Evolutionary conservation across 1,140 invertebrate genomes (phyloP).

Genomic region (Ptiloglossa arizonensis): DNA sequence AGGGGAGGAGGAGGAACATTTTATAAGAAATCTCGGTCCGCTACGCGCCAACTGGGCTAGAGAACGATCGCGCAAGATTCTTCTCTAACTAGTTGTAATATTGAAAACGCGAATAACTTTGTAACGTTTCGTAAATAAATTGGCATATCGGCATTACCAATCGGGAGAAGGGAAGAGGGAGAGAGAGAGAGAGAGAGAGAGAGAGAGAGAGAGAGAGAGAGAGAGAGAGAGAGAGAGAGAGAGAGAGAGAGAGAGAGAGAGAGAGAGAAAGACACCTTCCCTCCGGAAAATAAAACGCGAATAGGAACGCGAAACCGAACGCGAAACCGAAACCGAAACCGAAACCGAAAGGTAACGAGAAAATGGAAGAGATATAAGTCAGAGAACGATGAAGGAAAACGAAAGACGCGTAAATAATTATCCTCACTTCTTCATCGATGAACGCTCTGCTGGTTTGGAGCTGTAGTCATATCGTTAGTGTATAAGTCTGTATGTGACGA

Average conservation of each 20-base stretch:
- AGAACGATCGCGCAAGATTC: slow-evolving; percentile 20
- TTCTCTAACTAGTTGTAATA: too few species aligned
- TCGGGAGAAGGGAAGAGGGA: slow-evolving; percentile 31
- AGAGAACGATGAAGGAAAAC: slow-evolving; percentile 3
- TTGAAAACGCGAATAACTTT: slow-evolving; percentile 70
- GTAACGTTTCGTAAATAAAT: slow-evolving; percentile 78
- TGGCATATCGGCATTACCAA: slow-evolving; percentile 77
- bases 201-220: slow-evolving; percentile 6
- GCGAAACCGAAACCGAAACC: slow-evolving; percentile 1
- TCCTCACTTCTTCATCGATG: slow-evolving; percentile 74
- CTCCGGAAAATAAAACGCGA: slow-evolving; percentile 29
- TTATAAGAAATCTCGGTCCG: background rate
- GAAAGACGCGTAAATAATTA: slow-evolving; percentile 72
- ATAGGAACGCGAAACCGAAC: background rate
- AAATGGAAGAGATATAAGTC: slow-evolving; percentile 4
- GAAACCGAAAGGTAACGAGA: slow-evolving; percentile 8
- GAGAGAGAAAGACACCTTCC: slow-evolving; percentile 41
- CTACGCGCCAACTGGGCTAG: too few species aligned
- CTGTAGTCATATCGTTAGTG: slow-evolving; percentile 81
- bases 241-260: slow-evolving; percentile 7
- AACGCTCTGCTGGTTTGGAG: slow-evolving; percentile 81
- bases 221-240: background rate
- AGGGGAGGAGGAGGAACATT: background rate
- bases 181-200: slow-evolving; percentile 20
- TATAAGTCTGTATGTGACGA: slow-evolving; percentile 80